Conservation (phyloP, 2,888 invertebrate genomes). For the Carterocephalus palaemon region DNA sequence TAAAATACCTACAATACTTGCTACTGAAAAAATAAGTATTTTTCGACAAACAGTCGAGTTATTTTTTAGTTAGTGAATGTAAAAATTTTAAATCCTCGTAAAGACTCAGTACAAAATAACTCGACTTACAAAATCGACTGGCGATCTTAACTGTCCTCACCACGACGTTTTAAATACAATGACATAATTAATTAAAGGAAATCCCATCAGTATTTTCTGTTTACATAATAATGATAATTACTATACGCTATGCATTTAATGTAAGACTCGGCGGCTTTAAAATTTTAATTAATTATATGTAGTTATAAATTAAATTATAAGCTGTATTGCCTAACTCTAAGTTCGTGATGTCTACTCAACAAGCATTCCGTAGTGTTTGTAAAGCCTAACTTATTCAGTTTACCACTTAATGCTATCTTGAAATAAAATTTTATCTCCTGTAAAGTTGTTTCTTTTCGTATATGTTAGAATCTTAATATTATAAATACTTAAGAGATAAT, state of each 20-base stretch:
- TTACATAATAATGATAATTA: slow-evolving; percentile 21
- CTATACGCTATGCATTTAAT: slow-evolving; percentile 42
- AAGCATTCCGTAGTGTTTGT: slow-evolving; percentile 53
- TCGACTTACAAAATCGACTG: too few species aligned
- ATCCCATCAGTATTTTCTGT: slow-evolving; percentile 32
- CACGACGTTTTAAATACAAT: slow-evolving; percentile 17
- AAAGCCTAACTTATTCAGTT: slow-evolving; percentile 61
- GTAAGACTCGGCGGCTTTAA: slow-evolving; percentile 56
- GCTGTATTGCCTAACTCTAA: slow-evolving; percentile 5
- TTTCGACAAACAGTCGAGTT: too few species aligned
- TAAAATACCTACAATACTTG: slow-evolving; percentile 12
- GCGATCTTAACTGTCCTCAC: too few species aligned
- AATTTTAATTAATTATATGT: slow-evolving; percentile 33
- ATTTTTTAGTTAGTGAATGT: too few species aligned
- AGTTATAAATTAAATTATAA: slow-evolving; percentile 29
- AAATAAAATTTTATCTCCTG: slow-evolving; percentile 41
- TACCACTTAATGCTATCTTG: slow-evolving; percentile 42
- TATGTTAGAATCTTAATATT: too few species aligned
- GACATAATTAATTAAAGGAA: too few species aligned
- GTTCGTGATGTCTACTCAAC: slow-evolving; percentile 32
- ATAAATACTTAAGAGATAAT: too few species aligned
- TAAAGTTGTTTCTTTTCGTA: slow-evolving; percentile 12
- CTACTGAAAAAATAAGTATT: too few species aligned
- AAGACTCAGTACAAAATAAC: too few species aligned
- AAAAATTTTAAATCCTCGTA: too few species aligned